Evolutionary conservation across 2,113 vertebrate genomes (phyloP), one percentile per base, ranked within the genome.

Genomic region (Cryptoleucopteryx plumbea): DNA sequence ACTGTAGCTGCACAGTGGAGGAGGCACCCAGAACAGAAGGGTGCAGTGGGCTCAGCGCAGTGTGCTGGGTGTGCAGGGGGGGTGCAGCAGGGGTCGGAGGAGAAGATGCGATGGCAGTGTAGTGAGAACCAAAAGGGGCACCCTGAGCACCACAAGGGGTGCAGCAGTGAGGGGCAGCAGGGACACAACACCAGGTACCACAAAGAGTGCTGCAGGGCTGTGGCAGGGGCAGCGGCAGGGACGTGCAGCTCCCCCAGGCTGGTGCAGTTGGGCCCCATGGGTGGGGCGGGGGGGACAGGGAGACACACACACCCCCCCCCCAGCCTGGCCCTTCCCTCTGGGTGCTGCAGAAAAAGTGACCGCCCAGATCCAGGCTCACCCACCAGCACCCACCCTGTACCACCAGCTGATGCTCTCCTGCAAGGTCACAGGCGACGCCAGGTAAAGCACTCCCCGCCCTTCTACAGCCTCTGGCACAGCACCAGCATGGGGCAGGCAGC

Each of bases 321-420:
- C 45, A 13, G 11, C 11, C 38, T 62, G 43, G 21, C 29, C 48
- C 66, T 42, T 42, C 19, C 17, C 38, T 63, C 48, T 45, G 80
- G 36, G 25, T 59, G 80, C 67, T 29, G 38, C 79, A 74, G 79
- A 32, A 61, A 62, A 23, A 29, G 27, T 16, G 56, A 84, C 3
- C 0, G 43, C 55, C 21, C 5, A 3, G 79, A 80, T 92, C 34
- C 5, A 23, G 34, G 48, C 52, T 2, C 10, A 20, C 27, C 88
- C 78, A 0, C 47, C 10, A 0, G 47, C 36, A 18, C 84, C 93
- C 48, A 58, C 25, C 26, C 4, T 2, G 31, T 10, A 47, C 85
- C 31, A 34, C 23, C 61, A 18, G 56, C 34, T 88, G 85, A 18
- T 38, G 67, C 62, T 88, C 34, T 53, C 1, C 56, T 81, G 80